These are phyloP conservation scores for Poeciliopsis turrubarensis DNA, from an alignment of 2,113 vertebrate species.

Conservation along the genomic window DNA sequence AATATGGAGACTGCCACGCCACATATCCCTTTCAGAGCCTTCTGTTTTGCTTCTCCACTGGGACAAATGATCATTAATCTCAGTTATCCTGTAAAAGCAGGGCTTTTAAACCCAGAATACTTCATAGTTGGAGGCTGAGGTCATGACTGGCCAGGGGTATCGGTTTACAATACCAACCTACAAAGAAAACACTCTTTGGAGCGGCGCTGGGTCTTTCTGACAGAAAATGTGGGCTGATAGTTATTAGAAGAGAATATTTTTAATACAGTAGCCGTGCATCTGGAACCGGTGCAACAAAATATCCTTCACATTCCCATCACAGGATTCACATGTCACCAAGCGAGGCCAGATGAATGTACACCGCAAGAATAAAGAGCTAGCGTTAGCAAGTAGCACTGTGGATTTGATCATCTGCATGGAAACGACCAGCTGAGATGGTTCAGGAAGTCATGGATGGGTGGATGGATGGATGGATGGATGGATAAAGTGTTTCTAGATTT, in stretches of 20 bases:
- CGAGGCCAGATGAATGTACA: background rate
- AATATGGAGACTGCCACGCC: background rate
- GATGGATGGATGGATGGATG: too few relatives aligned
- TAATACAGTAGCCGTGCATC: constrained; percentile 11
- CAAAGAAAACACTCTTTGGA: constrained; percentile 48
- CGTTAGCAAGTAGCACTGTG: too few relatives aligned
- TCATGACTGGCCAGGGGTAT: constrained; percentile 75
- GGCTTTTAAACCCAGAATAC: constrained; percentile 64
- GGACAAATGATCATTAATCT: constrained; percentile 66
- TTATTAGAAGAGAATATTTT: constrained; percentile 36
- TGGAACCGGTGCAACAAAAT: background rate
- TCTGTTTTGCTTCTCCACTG: constrained; percentile 51
- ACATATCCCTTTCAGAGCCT: constrained; percentile 21
- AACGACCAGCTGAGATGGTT: background rate
- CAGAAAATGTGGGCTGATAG: constrained; percentile 38
- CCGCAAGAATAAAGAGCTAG: too few relatives aligned
- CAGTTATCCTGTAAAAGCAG: constrained; percentile 56
- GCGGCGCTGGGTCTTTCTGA: constrained; percentile 26
- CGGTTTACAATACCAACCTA: constrained; percentile 67
- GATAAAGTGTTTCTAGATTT: too few relatives aligned
- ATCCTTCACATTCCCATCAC: background rate
- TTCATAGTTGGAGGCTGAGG: constrained; percentile 77
- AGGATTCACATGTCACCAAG: constrained; percentile 13
- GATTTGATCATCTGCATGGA: too few relatives aligned
- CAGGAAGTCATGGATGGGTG: background rate